These are phyloP conservation scores for Nyctereutes procyonoides DNA, from an alignment of 2,113 vertebrate species.

Conservation along the genomic window DNA sequence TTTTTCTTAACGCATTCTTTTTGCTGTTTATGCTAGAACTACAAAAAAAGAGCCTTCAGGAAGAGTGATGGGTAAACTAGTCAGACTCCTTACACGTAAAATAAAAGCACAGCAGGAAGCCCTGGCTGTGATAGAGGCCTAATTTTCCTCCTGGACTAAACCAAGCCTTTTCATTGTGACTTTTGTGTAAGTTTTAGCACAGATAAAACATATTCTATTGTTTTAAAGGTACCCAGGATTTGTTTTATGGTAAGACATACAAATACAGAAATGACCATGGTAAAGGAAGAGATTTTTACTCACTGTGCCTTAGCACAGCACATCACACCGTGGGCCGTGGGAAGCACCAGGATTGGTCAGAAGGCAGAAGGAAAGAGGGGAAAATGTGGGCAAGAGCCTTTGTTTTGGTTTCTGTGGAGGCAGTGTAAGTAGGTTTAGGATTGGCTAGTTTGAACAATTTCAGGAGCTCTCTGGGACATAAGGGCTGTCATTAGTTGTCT, in stretches of 20 bases:
- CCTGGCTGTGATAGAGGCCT: not conserved
- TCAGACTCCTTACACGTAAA: not conserved
- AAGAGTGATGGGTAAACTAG: not conserved
- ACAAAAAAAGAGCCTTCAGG: conserved; percentile 23
- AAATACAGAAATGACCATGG: not conserved
- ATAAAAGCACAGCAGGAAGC: conserved; percentile 33
- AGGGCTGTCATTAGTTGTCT: not conserved
- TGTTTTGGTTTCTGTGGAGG: not conserved
- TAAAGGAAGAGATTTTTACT: conserved; percentile 28
- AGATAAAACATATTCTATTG: conserved; percentile 38
- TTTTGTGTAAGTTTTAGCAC: conserved; percentile 47
- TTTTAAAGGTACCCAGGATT: conserved; percentile 9
- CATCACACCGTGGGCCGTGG: too few relatives aligned
- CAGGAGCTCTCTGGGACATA: not conserved
- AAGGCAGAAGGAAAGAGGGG: not conserved
- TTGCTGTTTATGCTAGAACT: conserved; percentile 43
- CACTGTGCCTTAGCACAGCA: not conserved
- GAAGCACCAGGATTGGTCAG: not conserved
- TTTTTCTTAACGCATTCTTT: not conserved
- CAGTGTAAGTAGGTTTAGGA: too few relatives aligned
- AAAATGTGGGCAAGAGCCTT: not conserved
- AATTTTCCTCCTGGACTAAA: conserved; percentile 39
- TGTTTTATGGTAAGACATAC: conserved; percentile 31
- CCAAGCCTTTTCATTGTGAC: conserved; percentile 24
- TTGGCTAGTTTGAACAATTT: not conserved